A percentile compares a stretch with the other conserved stretches of the same genome.
phyloP scores from a whole-genome alignment of 2,888 invertebrate genomes.

The Plagiodera versicolora region DNA sequence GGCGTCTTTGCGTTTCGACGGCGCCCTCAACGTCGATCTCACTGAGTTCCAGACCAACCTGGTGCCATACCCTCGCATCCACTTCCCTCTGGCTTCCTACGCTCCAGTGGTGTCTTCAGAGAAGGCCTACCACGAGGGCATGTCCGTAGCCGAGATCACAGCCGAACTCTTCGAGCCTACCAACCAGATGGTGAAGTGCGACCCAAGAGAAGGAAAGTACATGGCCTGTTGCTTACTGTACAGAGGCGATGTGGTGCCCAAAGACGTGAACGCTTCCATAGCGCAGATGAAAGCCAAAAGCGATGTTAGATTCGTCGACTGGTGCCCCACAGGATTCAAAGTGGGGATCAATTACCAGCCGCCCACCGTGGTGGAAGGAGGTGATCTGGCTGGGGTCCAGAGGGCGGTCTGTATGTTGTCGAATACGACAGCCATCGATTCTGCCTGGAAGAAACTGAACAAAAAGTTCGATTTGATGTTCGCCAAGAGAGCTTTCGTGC shows the following conservation, averaged over 20 bases:
- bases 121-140: constrained; percentile 74
- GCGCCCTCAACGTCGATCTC: constrained; percentile 86
- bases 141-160: constrained; percentile 81
- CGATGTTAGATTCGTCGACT: constrained; percentile 87
- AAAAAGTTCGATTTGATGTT: constrained; percentile 95
- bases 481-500: constrained; percentile 90
- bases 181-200: constrained; percentile 90
- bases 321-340: constrained; percentile 93
- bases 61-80: constrained; percentile 91
- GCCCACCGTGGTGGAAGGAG: constrained; percentile 75
- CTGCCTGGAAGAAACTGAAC: constrained; percentile 87
- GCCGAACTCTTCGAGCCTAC: constrained; percentile 85
- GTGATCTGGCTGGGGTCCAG: constrained; percentile 79
- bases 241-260: constrained; percentile 87
- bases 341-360: constrained; percentile 62
- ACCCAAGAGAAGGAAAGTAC: constrained; percentile 76
- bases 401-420: constrained; percentile 88
- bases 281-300: constrained; percentile 76
- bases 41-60: constrained; percentile 91
- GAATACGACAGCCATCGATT: constrained; percentile 89
- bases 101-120: constrained; percentile 74
- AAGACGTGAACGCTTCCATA: constrained; percentile 85
- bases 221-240: constrained; percentile 88
- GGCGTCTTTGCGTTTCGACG: constrained; percentile 83
- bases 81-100: constrained; percentile 78